Evolutionary conservation across 2,888 invertebrate species (phyloP), one percentile per base, ranked within the genome.

Genomic region (Acrocera orbiculus): DNA sequence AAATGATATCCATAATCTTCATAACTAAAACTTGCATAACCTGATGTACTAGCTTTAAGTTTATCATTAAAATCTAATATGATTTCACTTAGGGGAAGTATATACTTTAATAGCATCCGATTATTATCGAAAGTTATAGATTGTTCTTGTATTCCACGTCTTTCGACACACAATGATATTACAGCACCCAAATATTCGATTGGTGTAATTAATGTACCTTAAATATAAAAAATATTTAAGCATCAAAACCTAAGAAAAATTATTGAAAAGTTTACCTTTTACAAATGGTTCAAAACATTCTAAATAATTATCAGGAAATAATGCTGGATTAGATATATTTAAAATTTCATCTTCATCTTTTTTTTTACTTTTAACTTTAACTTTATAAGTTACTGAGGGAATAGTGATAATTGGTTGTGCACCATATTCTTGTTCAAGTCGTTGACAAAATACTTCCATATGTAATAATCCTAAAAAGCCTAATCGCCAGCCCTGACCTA

Each of bases 11-110:
- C 93, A 48, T 72, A 60, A 52, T 87, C 81, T 57, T 90, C 87
- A 51, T 92, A 92, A 58, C 89, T 89, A 53, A 92, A 92, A 53
- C 86, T 86, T 2, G 92, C 96, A 62, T 89, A 96, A 19, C 96
- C 96, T 0, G 92, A 92, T 4, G 85, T 80, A 13, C 86, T 48
- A 10, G 82, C 77, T 59, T 96, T 96, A 3, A 95, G 62, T 4
- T 70, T 67, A 53, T 96, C 95, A 52, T 92, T 92, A 56, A 98
- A 96, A 58, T 96, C 93, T 7, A 92, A 62, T 10, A 96, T 77
- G 16, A 96, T 80, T 67, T 98, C 96, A 46, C 80, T 85, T 5
- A 98, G 62, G 0, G 96, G 96, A 32, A 98, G 59, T 23, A 76
- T 61, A 50, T 78, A 89, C 46, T 80, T 78, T 52, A 93, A 54